Evolutionary conservation across 2,888 invertebrate genomes (phyloP), one percentile per base, ranked within the genome.

Genomic region (Eutolmus rufibarbis): DNA sequence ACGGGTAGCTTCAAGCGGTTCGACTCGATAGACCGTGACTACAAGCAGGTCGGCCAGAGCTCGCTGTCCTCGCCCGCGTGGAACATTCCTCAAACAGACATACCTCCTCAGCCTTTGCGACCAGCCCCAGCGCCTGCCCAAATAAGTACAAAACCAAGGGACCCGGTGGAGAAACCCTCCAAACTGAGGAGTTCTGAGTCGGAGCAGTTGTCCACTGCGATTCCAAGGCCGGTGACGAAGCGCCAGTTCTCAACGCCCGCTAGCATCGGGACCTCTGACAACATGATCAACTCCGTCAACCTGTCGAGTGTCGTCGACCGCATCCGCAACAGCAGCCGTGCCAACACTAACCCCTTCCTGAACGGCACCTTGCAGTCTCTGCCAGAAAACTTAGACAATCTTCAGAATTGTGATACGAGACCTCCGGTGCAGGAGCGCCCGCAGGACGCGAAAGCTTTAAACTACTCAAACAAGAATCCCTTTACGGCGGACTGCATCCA

Each of bases 1-100:
- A 94, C 94, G 81, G 95, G 95, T 78, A 95, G 94, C 89, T 95
- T 95, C 91, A 94, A 95, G 90, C 93, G 95, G 66, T 95, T 95
- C 90, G 95, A 95, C 89, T 94, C 94, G 16, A 94, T 95, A 51
- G 95, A 95, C 90, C 93, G 93, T 88, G 95, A 94, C 90, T 92
- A 93, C 88, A 93, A 93, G 88, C 93, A 93, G 89, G 92, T 93
- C 9, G 91, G 93, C 66, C 93, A 93, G 88, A 93, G 93, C 16
- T 92, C 93, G 19, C 92, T 91, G 28, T 89, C 89, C 79, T 76
- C 91, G 9, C 92, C 93, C 1, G 88, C 92, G 79, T 93, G 93
- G 93, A 92, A 92, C 89, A 90, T 92, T 34, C 90, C 91, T 2
- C 90, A 91, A 88, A 90, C 90, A 37, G 92, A 92, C 87, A 95